phyloP scores from a whole-genome alignment of 2,113 vertebrate genomes.

The Pristiophorus japonicus region DNA sequence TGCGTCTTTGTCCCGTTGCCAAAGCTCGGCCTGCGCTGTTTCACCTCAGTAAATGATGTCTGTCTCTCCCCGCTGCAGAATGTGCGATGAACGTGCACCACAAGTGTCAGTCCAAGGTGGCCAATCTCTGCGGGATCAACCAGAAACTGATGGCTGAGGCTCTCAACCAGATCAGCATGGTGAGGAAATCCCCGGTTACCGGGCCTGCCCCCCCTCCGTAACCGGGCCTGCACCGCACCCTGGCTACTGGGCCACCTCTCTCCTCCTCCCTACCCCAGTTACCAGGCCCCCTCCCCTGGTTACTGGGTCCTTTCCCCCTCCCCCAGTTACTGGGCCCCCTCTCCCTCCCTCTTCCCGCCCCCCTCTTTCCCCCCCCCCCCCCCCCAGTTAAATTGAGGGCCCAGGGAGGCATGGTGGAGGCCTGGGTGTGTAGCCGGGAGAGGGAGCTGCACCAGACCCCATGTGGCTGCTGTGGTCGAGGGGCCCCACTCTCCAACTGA shows the following conservation, averaged over 20 bases:
- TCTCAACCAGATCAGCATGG: conserved; percentile 88
- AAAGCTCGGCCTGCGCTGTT: background rate
- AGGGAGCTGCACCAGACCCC: background rate
- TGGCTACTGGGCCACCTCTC: no score
- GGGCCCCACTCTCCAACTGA: background rate
- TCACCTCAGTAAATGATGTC: background rate
- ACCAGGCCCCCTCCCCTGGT: no score
- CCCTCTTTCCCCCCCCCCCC: no score
- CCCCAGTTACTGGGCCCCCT: no score
- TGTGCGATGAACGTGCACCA: conserved; percentile 95
- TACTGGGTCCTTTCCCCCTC: no score
- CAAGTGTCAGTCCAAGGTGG: conserved; percentile 93
- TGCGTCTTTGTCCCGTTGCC: conserved; percentile 43
- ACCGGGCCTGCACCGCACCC: no score
- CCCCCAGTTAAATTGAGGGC: background rate
- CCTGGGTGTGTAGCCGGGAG: no score
- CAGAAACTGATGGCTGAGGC: conserved; percentile 96
- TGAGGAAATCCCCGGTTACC: conserved; percentile 49
- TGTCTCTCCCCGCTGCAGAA: conserved; percentile 57
- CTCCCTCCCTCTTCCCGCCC: no score
- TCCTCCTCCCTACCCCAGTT: no score
- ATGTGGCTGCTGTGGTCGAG: no score
- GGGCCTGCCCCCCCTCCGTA: no score
- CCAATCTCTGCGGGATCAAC: conserved; percentile 97
- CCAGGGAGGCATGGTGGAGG: no score